Evolutionary conservation across 2,797 vertebrate genomes (phyloP), one percentile per base, ranked within the genome.

Genomic region (Sebastes minor): DNA sequence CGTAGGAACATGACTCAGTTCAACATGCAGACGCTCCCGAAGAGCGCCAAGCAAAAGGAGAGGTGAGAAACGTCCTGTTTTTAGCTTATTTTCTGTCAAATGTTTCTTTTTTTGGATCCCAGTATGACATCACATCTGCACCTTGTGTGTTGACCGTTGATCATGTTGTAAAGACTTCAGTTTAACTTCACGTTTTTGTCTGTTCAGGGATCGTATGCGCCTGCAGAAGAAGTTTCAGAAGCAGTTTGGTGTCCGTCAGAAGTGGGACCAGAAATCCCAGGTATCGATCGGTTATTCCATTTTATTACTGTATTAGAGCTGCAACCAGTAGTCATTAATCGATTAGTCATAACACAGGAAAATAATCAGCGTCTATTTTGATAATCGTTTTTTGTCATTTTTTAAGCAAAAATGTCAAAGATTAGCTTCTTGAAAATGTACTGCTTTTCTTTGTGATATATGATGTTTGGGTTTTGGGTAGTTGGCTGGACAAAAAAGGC

Each of bases 191-290:
- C 2, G 3, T n/a, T 53, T 64, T 42, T 74, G 33, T 85, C 22
- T 73, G 14, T 89, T 65, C 82, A 99, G 99, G 86, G 99, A 99
- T 90, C 97, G 99, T 23, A 96, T 99, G 93, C 97, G 98, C 2
- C 94, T 99, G 69, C 99, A 99, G 88, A 99, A 99, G 92, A 99
- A 99, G 93, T 99, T 99, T 88, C 99, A 99, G 90, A 99, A 99
- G 93, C 98, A 99, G 89, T 99, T 99, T 93, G 98, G 99, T 23
- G 98, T 99, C 52, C 97, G 98, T 80, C 98, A 99, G 90, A 99
- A 99, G 82, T 99, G 98, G 98, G 98, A 99, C 94, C 98, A 99
- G 81, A 99, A 99, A 80, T 99, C 98, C 32, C 98, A 99, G 98
- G 98, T 99, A 91, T 30, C 16, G 1, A 5, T 71, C 16, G 0